Percentiles rank a stretch among this genome's conserved stretches.
phyloP scores from a whole-genome alignment of 2,888 invertebrate species.

The Sericinus montela region DNA sequence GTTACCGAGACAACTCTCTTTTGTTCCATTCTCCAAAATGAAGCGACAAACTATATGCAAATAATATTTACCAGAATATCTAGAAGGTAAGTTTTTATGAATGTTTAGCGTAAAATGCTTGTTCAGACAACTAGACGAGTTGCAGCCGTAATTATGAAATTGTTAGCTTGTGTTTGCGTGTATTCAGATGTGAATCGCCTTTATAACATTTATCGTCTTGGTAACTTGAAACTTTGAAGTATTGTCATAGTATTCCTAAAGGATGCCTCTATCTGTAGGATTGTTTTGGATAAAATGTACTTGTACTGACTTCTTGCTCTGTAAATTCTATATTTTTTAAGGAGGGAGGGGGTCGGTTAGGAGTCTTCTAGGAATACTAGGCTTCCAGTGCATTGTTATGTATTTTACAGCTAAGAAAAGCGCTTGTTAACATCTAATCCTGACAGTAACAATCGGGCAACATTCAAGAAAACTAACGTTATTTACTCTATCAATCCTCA shows the following conservation, averaged over 20 bases:
- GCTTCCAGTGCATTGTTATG: constrained; percentile 35
- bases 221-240: constrained; percentile 54
- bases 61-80: no score
- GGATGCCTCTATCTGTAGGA: constrained; percentile 3
- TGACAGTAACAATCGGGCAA: constrained; percentile 52
- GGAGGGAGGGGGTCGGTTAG: constrained; percentile 6
- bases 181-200: constrained; percentile 9
- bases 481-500: constrained; percentile 37
- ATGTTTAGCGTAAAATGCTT: no score
- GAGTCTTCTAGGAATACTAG: constrained; percentile 20
- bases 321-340: neutral
- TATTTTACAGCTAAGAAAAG: constrained; percentile 56
- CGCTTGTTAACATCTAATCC: constrained; percentile 48
- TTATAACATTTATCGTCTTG: constrained; percentile 31
- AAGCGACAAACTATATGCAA: no score
- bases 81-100: no score
- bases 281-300: neutral
- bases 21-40: no score
- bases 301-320: constrained; percentile 6
- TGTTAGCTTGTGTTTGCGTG: no score
- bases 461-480: constrained; percentile 63
- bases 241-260: constrained; percentile 27
- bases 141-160: no score
- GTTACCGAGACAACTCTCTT: no score
- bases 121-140: no score